Base-by-base conservation (phyloP, 2,888 invertebrate genomes). In the Allophyes oxyacanthae region DNA sequence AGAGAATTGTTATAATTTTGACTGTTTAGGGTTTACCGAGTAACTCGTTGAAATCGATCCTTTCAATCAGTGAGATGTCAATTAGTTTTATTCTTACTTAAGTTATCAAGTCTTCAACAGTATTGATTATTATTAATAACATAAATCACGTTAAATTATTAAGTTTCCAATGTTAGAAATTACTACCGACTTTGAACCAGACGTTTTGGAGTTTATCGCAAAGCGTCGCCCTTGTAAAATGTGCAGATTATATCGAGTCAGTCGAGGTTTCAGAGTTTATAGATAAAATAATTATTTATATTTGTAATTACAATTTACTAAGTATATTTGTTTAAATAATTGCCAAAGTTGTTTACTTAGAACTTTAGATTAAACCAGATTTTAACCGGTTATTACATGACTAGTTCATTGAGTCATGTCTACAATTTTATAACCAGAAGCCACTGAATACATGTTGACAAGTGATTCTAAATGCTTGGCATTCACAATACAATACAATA, bases 191-290 rank as follows among this genome's bases (percentile, higher is more conserved):
- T 43, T 40, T 37, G 14, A 57, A 48, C 40, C 14, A 43, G 13
- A 36, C 6, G 36, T 36, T 28, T 33, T 30, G 8, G 8, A 46
- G 15, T 51, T 48, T 65, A 65, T 70, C 70, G 13, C 32, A 13
- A 33, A 26, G 25, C n/a, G 25, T 25, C 37, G 44, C 40, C 65
- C 50, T 65, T 57, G 70, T 9, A 40, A 42, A 54, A 37, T 25
- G 4, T 45, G 40, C 34, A 30, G 14, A 43, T 50, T 40, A 36
- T 33, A 51, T 6, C 28, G 34, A 37, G 44, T 45, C 11, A 37
- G 25, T 3, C 20, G n/a, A 56, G 45, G 40, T 56, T 46, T 52
- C 32, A 9, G 9, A 63, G 41, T 56, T 38, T 64, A 30, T 28
- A 45, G 38, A 40, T 33, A 32, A 38, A 28, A 36, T 10, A n/a